Base-by-base conservation (phyloP, 2,797 vertebrate genomes). In the Halcyon badia region DNA sequence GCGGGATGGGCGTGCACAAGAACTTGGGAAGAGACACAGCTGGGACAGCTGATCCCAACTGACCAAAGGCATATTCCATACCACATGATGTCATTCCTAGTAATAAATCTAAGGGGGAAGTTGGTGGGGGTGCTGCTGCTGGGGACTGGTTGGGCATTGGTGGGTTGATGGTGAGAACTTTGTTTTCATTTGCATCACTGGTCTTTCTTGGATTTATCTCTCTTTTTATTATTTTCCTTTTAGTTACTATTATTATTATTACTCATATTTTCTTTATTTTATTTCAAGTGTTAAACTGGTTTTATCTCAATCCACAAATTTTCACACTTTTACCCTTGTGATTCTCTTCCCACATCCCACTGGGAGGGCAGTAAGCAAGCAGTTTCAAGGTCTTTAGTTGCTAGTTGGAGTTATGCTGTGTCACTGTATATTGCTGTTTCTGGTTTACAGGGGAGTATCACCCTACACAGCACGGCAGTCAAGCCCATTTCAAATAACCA, bases 41-140 rank as follows among this genome's bases (percentile, higher is more conserved):
- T 49, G 25, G 14, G 48, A 49, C 24, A 49, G 48, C 48, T 49
- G 48, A 26, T 22, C 48, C 48, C 25, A 46, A 49, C 48, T 49
- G 48, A 49, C 14, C 13, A 26, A 49, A 49, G 48, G 25, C 25
- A 26, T 49, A 49, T 49, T 49, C 48, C 48, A 49, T 49, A 49
- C 48, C 48, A 49, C 26, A 49, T 49, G 48, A 25, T 1, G 0
- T 19, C 0, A 0, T 18, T 20, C 10, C 64, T 25, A 69, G 31
- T 24, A 44, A 5, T 39, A 33, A 52, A 54, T 25, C 3, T 4
- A 39, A 18, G 19, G 5, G 28, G 5, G 5, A 65, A 0, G 5
- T 39, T 57, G 15, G 6, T 1, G 2, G 8, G 8, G 20, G 8
- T 1, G 14, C 3, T 5, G 2, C 37, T 72, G 25, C 21, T 39